Conservation (phyloP, 2,797 vertebrate species). For the Neomorphus geoffroyi region DNA sequence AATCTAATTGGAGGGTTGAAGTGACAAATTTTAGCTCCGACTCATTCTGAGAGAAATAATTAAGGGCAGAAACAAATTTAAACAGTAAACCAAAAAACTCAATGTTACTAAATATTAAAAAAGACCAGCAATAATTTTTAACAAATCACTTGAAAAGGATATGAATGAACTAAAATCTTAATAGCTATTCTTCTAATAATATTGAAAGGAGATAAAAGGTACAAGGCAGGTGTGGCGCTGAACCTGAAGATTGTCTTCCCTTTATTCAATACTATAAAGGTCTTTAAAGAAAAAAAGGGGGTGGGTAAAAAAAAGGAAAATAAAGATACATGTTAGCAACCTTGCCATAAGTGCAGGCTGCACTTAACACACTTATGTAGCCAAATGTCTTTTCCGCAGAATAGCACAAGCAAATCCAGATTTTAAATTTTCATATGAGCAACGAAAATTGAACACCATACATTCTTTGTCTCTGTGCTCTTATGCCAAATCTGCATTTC, state of each 20-base stretch:
- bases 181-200: slow-evolving; percentile 92
- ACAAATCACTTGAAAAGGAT: slow-evolving; percentile 85
- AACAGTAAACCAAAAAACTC: background rate
- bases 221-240: slow-evolving; percentile 93
- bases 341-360: background rate
- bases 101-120: background rate
- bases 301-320: background rate
- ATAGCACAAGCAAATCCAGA: background rate
- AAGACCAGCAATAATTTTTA: background rate
- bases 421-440: background rate
- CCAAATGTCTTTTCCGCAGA: background rate
- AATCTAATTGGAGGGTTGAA: background rate
- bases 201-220: slow-evolving; percentile 93
- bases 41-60: background rate
- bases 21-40: background rate
- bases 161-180: slow-evolving; percentile 96
- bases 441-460: background rate
- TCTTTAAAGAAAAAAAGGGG: slow-evolving; percentile 74
- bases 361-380: background rate
- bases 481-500: background rate
- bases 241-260: slow-evolving; percentile 93
- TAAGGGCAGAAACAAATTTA: background rate
- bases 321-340: background rate
- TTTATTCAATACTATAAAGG: slow-evolving; percentile 96
- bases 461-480: background rate